Percentiles rank a stretch among this genome's conserved stretches.
These are phyloP conservation scores for Podarcis muralis DNA, from an alignment of 2,113 vertebrate species.

Conservation along the genomic window DNA sequence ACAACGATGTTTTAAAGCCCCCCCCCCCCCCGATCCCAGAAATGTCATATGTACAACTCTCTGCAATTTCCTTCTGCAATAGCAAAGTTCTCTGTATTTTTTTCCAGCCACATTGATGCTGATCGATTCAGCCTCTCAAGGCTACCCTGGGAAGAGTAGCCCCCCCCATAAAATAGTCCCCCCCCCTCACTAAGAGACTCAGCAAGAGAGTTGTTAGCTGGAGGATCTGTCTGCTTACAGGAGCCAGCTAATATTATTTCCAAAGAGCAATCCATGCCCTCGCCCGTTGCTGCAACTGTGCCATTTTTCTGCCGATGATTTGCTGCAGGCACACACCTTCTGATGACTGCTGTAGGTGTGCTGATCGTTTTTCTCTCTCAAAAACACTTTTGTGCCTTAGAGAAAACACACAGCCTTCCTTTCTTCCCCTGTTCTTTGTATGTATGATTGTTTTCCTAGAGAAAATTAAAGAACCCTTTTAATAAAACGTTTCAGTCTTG, in stretches of 20 bases:
- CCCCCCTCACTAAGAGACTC: neutral
- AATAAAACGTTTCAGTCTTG: neutral
- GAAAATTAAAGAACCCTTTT: neutral
- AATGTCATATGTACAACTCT: too few relatives aligned
- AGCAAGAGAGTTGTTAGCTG: too few relatives aligned
- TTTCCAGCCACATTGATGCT: neutral
- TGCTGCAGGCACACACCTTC: constrained; percentile 16
- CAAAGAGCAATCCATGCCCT: neutral
- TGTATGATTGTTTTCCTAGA: constrained; percentile 50
- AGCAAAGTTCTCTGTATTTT: too few relatives aligned
- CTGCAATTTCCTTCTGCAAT: neutral
- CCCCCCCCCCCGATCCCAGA: too few relatives aligned
- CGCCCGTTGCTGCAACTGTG: neutral
- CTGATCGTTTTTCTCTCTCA: neutral
- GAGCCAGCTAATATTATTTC: too few relatives aligned
- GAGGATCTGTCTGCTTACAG: too few relatives aligned
- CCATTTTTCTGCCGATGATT: neutral
- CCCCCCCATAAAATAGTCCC: neutral
- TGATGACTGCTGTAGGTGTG: constrained; percentile 3
- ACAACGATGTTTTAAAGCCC: neutral
- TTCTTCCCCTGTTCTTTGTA: constrained; percentile 32
- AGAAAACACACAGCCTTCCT: neutral
- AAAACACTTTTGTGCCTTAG: constrained; percentile 42
- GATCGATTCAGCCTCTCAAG: neutral
- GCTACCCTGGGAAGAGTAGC: constrained; percentile 1